A percentile compares a stretch with the other conserved stretches of the same genome.
Conservation (phyloP, 2,113 vertebrate species). For the Mormyrus iriodes region DNA sequence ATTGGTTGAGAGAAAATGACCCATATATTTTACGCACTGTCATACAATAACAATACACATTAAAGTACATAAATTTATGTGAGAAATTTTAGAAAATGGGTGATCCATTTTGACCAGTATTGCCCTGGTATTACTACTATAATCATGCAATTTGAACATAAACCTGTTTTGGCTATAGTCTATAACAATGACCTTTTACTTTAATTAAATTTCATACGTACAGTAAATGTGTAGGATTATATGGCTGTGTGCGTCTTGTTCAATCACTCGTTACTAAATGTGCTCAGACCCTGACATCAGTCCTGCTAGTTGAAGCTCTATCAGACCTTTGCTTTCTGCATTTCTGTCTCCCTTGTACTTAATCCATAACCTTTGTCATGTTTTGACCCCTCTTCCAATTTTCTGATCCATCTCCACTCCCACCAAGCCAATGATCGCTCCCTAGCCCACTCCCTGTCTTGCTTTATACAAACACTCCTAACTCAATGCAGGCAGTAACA, state of each 20-base stretch:
- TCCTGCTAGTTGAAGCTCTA: neutral
- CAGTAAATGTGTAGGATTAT: neutral
- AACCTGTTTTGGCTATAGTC: neutral
- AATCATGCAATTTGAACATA: neutral
- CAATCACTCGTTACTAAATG: neutral
- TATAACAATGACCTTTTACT: constrained; percentile 3
- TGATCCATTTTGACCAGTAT: neutral
- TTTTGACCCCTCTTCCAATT: neutral
- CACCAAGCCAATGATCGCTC: neutral
- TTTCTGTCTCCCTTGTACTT: neutral
- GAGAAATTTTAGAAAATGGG: neutral
- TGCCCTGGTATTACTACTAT: neutral
- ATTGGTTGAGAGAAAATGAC: neutral
- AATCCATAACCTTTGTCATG: neutral
- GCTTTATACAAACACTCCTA: neutral
- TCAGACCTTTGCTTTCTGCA: neutral
- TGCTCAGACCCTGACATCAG: neutral
- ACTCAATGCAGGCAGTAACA: neutral
- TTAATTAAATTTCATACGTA: neutral
- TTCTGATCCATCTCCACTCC: neutral
- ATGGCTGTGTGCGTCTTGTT: neutral
- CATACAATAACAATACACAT: neutral
- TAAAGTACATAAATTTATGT: neutral
- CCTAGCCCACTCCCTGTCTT: neutral
- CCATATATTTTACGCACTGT: neutral